Evolutionary conservation across 2,888 invertebrate species (phyloP), one percentile per base, ranked within the genome.

Genomic region (Microctonus hyperodae): DNA sequence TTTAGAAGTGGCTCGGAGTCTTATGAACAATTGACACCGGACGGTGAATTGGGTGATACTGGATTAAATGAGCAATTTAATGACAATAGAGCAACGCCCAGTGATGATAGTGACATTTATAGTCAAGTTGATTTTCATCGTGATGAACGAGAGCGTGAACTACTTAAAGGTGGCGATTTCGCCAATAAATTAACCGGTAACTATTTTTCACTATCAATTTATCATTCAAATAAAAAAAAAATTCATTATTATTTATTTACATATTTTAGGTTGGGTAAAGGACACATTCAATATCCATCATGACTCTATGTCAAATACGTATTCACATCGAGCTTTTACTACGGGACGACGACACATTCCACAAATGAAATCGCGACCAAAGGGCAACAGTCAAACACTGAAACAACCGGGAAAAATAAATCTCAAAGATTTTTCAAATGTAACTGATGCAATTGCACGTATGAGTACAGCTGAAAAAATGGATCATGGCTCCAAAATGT

Each of bases 361-460:
- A 71, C 87, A 86, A 78, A 87, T 85, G 76, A 90, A 88, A 83
- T 88, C 87, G 11, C 86, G 90, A 74, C 90, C 90, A 60, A 90
- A 90, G 83, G 90, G 90, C 62, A 88, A 88, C 71, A 90, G 90
- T 74, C 90, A 90, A 81, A 91, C 90, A 33, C 80, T 91, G 71
- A 91, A 91, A 89, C 94, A 95, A 90, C 95, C 95, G 16, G 95
- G 95, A 67, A 95, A 95, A 85, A 85, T 96, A 81, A 95, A 96
- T 82, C 87, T 95, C 87, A 94, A 93, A 84, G 94, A 95, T 83
- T 96, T 92, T 84, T 91, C 93, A 58, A 90, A 94, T 85, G 94
- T 96, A 69, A 94, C 94, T 76, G 94, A 95, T 81, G 95, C 94
- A 5, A 89, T 96, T 56, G 89, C 89, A 72, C 88, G 89, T 78